Evolutionary conservation across 2,797 vertebrate genomes (phyloP), one percentile per base, ranked within the genome.

Genomic region (Borostomias antarcticus): DNA sequence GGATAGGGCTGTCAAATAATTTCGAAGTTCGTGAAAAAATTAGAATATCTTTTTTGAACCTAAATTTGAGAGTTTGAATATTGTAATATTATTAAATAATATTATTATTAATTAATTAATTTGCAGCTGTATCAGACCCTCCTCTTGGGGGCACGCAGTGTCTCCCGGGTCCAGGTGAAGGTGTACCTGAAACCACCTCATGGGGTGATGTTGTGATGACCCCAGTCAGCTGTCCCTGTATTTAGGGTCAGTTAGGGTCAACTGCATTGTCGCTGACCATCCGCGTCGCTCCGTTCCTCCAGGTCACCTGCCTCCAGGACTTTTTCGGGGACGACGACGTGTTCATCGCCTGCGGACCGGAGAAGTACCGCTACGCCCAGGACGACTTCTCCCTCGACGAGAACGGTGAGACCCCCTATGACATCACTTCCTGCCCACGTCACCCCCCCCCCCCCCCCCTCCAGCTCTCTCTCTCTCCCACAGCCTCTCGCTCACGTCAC

Each of bases 331-430:
- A 99, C 0, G 96, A 99, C 1, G 97, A 99, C 5, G 97, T 98
- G 68, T 98, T 99, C 79, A 97, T 98, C 57, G 97, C 97, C 47
- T 99, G 97, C 52, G 97, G 97, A 62, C 97, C 97, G n/a, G 97
- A 99, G 86, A 99, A 99, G 79, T 98, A 98, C 85, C 95, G 97
- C 86, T 99, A 99, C 0, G 97, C 97, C 65, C 97, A 99, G 84
- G 97, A 98, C n/a, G 97, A 99, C 87, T 98, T 98, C 79, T 98
- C 97, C 60, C 92, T 99, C 89, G 97, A 99, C 85, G 95, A 97
- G 75, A 98, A 98, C 5, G 97, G 97, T 98, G 90, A 93, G 80
- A 1, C 1, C 13, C 2, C 4, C 10, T 28, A 45, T 45, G 40
- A 58, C 57, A 25, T 13, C 21, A 40, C 57, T 40, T 40, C 4